Percentiles rank a stretch among this genome's conserved stretches.
phyloP scores from a whole-genome alignment of 2,113 vertebrate species.

The Thalassarche chlororhynchos region DNA sequence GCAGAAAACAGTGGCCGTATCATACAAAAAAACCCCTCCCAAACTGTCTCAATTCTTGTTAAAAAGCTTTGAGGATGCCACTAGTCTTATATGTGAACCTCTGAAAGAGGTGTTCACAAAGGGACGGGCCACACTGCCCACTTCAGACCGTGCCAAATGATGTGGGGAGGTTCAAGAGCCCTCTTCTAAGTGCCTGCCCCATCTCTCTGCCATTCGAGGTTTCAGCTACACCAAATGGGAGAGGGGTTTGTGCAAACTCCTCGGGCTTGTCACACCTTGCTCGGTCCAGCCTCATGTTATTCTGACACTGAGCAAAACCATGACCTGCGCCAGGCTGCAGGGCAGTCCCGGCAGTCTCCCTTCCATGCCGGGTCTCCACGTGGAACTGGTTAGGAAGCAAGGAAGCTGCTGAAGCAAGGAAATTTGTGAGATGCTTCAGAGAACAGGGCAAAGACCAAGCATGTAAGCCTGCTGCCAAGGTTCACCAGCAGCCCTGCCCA shows the following conservation, averaged over 20 bases:
- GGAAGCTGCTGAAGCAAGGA: too few species aligned
- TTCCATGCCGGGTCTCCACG: rapidly evolving
- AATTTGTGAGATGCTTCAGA: neutral
- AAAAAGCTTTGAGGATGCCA: neutral
- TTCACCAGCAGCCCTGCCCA: neutral
- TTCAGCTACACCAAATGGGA: neutral
- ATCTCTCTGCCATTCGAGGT: neutral
- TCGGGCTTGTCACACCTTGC: neutral
- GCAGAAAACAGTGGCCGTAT: neutral
- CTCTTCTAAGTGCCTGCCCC: neutral
- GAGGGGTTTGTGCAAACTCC: neutral
- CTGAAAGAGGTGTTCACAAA: neutral
- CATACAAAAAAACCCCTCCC: neutral
- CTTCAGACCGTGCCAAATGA: neutral
- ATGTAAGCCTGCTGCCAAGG: neutral
- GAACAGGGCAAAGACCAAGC: neutral
- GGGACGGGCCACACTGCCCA: neutral
- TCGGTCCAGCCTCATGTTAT: neutral
- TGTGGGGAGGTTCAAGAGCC: neutral
- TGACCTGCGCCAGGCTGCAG: neutral
- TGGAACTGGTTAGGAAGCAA: neutral
- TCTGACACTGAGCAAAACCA: neutral
- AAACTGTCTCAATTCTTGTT: neutral
- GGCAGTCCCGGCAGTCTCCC: neutral
- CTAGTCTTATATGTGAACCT: neutral